Evolutionary conservation across 2,888 invertebrate species (phyloP), one percentile per base, ranked within the genome.

Genomic region (Trichopria drosophilae): DNA sequence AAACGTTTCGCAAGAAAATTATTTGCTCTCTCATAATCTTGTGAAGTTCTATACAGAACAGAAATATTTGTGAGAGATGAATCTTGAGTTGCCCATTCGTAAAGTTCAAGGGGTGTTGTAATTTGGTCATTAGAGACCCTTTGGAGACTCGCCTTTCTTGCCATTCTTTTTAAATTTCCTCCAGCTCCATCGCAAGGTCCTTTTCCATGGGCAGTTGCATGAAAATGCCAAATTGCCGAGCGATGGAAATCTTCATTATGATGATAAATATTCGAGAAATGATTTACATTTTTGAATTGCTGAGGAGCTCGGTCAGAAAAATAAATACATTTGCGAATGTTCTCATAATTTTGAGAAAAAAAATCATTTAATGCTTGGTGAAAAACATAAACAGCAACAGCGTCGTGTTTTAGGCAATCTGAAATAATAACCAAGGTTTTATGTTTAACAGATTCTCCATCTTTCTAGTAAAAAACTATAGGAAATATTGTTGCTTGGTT

Each of bases 201-300:
- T 34, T 34, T 18, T 7, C 31, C 31, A 10, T 31, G 32, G 12
- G n/a, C 32, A 3, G 32, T 31, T 9, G 32, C n/a, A 3, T 31
- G 32, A 12, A 31, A 6, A n/a, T 31, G 4, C 32, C 32, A 31
- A 5, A 5, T 10, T 6, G 32, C 32, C 10, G 32, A 31, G 3
- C 32, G 12, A 12, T 12, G 7, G 32, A 31, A 31, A 12, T 12
- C 32, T n/a, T 31, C 4, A 12, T 31, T 12, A 31, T 31, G 32
- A 12, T 4, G 3, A 10, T 31, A 31, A 3, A n/a, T 31, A 3
- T 9, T 31, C 3, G 32, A 6, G n/a, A 31, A 31, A 31, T 31
- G 32, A 16, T 31, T 35, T 10, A 10, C 10, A 35, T 35, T 35
- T 35, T 35, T 35, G 19, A 35, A 35, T 15, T 35, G 35, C 35